phyloP scores from a whole-genome alignment of 1,140 invertebrate genomes.

The Lethrus apterus region DNA sequence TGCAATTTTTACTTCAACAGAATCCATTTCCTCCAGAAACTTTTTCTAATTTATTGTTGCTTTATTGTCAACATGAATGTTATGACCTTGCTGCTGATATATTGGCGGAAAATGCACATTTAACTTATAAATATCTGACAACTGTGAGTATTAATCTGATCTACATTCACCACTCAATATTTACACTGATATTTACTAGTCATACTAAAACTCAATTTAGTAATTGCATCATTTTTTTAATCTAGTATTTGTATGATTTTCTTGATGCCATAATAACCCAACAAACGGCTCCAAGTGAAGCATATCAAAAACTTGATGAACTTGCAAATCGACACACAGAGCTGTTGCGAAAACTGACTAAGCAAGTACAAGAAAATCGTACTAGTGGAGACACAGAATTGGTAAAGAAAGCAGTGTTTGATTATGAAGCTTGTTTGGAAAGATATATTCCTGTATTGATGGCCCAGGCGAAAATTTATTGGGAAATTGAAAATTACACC shows the following conservation, averaged over 20 bases:
- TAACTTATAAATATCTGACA: constrained; percentile 93
- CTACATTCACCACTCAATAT: not conserved
- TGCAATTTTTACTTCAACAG: constrained; percentile 94
- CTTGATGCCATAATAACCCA: constrained; percentile 94
- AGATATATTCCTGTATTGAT: constrained; percentile 87
- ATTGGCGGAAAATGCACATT: constrained; percentile 93
- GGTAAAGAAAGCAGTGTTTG: constrained; percentile 82
- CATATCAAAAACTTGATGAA: constrained; percentile 95
- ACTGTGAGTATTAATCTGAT: constrained; percentile 52
- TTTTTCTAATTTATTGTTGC: constrained; percentile 89
- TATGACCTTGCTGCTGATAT: constrained; percentile 97
- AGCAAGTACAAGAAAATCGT: constrained; percentile 86
- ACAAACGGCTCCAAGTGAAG: constrained; percentile 95
- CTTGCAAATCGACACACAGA: constrained; percentile 89
- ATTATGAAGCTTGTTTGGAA: constrained; percentile 89
- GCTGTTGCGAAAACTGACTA: constrained; percentile 82
- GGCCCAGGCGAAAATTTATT: constrained; percentile 98
- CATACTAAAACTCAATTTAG: not conserved
- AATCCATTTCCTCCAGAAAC: constrained; percentile 97
- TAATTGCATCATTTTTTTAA: constrained; percentile 19
- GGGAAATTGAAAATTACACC: constrained; percentile 93
- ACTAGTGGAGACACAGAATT: constrained; percentile 81
- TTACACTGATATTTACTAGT: not conserved
- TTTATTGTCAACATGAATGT: constrained; percentile 97
- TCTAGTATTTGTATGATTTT: constrained; percentile 81